Evolutionary conservation across 1,140 invertebrate species (phyloP).

Genomic region (Papilio xuthus): DNA sequence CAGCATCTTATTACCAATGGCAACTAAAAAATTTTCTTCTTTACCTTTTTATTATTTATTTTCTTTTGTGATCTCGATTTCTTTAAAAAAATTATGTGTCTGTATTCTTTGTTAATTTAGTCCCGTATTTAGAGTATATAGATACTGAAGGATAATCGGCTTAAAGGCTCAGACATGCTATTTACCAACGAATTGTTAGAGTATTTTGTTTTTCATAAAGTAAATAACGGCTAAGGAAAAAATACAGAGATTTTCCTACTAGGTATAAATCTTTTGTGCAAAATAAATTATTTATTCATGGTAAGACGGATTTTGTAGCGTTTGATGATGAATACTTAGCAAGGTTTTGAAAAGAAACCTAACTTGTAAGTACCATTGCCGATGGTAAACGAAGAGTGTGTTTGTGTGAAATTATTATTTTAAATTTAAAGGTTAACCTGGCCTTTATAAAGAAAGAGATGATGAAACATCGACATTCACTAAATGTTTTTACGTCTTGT

Average conservation of each 20-base stretch:
- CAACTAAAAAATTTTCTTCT: neutral
- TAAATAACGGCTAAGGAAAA: neutral
- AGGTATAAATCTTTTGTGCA: neutral
- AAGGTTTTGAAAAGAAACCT: neutral
- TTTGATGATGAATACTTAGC: neutral
- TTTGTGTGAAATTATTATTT: neutral
- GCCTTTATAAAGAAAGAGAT: neutral
- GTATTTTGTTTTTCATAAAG: neutral
- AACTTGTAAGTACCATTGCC: neutral
- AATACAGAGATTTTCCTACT: neutral
- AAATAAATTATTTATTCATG: neutral
- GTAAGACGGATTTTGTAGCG: neutral
- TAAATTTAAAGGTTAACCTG: neutral
- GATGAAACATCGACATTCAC: neutral
- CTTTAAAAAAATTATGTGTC: neutral
- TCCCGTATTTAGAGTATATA: slow-evolving; percentile 4
- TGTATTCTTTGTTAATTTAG: neutral
- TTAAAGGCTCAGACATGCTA: neutral
- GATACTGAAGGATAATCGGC: neutral
- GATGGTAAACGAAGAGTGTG: neutral
- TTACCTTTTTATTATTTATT: neutral
- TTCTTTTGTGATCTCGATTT: neutral
- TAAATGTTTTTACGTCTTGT: neutral
- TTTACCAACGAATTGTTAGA: neutral
- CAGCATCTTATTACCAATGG: neutral